Evolutionary conservation across 92 coral and sea anemone species (phyloP), one percentile per base, ranked within the genome.

Genomic region (Hydrozoanthus gracilis): DNA sequence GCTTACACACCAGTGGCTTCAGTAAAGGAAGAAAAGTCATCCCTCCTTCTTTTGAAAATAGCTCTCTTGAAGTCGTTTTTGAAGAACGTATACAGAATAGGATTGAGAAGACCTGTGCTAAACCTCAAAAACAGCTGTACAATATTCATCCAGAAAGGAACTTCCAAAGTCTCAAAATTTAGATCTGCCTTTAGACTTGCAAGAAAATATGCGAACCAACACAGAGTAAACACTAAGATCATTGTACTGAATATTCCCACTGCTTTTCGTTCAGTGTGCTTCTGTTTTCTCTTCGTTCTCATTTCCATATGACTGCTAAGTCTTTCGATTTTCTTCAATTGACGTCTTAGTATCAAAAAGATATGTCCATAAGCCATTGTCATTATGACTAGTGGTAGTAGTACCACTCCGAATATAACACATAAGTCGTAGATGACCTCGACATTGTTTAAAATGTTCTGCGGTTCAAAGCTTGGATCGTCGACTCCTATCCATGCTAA

Each of bases 171-270:
- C 52, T 74, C 76, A 51, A 83, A 73, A 10, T 72, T 52, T 17
- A 93, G 65, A 51, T 93, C 95, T 0, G 87, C 88, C 71, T 89
- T 91, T 18, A 93, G 86, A 45, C 95, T 78, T 11, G 70, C 55
- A 44, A 93, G 83, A 72, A 93, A 93, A 51, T 93, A 93, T 77
- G 90, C 87, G 56, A 93, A 93, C 96, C 96, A 93, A 15, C 91
- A 92, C 0, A 83, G 74, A n/a, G 91, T 62, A 86, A 83, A 93
- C 39, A 90, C 92, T 13, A 90, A 14, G 10, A 93, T 85, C 96
- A 93, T 93, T 3, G 93, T 82, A 27, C 90, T 80, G 73, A 92
- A 93, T 49, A 93, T 92, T 16, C 87, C 18, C 3, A 91, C 82
- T 5, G 95, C 96, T 48, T 77, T 89, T 5, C 82, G 78, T 65